Evolutionary conservation across 1,140 invertebrate genomes (phyloP), one percentile per base, ranked within the genome.

Genomic region (Venturia canescens): DNA sequence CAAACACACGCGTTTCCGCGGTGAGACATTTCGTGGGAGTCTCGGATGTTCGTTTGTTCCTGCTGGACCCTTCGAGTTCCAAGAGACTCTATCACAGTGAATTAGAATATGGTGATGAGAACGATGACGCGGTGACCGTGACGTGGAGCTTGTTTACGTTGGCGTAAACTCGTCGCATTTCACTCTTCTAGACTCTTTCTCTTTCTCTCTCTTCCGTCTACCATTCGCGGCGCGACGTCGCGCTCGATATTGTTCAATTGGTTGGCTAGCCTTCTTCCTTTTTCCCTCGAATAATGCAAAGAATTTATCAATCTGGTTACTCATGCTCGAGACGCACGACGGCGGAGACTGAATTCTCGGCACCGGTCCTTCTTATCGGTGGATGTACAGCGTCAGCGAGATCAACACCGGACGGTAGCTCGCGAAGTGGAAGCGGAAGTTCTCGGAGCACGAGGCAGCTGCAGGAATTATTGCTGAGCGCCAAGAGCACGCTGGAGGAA

Each of bases 401-500:
- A 31, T 34, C 67, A 34, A 26, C 16, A 48, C 34, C 69, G 38
- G 69, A 71, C 69, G 69, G 69, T 48, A 71, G 69, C 48, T 7
- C 3, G 34, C 69, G 34, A 71, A 71, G 69, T 71, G 69, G 34
- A 71, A 71, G 26, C 69, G 69, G 69, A 71, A 71, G 69, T 48
- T 44, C 38, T 44, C 11, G 3, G 38, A n/a, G n/a, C n/a, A n/a
- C 38, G 13, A 9, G 38, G 38, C 38, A 13, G 38, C 38, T 44
- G 38, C 38, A 44, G 5, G 13, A 44, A 44, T 44, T 44, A 44
- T 44, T 44, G 13, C 38, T 44, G 7, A 44, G 13, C 38, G 3
- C 11, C 38, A 13, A 44, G 38, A 44, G 38, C 38, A 13, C 1
- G 5, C 13, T 1, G 11, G 13, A 44, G 5, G 7, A 44, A 44